Evolutionary conservation across 2,113 vertebrate species (phyloP), one percentile per base, ranked within the genome.

Genomic region (Cebidichthys violaceus): DNA sequence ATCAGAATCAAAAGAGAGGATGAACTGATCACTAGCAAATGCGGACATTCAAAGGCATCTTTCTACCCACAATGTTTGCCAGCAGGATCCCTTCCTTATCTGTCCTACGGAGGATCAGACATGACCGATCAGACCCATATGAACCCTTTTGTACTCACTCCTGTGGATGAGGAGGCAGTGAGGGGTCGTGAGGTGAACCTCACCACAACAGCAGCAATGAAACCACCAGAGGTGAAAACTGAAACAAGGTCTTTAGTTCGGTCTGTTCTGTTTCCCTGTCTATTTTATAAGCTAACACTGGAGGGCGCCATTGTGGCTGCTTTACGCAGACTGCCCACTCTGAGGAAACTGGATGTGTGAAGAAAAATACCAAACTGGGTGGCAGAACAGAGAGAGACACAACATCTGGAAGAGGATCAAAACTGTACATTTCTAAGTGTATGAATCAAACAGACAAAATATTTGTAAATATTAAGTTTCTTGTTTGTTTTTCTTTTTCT

Each of bases 391-490:
- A 86, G 90, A 87, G 62, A 71, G 75, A 82, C 72, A 89, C 78
- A 82, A 85, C 85, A 80, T 80, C 77, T 78, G 86, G 77, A 82
- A 71, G 86, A 88, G 87, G 76, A 87, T 89, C 79, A 81, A 85
- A 94, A 93, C 90, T 95, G 95, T 95, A 95, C 92, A 96, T 96
- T 96, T 95, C 93, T 94, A 95, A 92, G 85, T 95, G 93, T 94
- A 94, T 93, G 88, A 93, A 93, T 90, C 92, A 85, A 86, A 88
- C 92, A 87, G 75, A 93, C 89, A 88, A 93, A 94, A 94, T 94
- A 93, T 95, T 95, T 96, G 95, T 96, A 96, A 95, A 96, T 96
- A 96, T 95, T 95, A 90, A 90, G 93, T 96, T 95, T 94, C 90
- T 93, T 90, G 93, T 91, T 93, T 88, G 81, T 90, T 94, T 93